Evolutionary conservation across 2,797 vertebrate genomes (phyloP), one percentile per base, ranked within the genome.

Genomic region (Oophaga sylvatica): DNA sequence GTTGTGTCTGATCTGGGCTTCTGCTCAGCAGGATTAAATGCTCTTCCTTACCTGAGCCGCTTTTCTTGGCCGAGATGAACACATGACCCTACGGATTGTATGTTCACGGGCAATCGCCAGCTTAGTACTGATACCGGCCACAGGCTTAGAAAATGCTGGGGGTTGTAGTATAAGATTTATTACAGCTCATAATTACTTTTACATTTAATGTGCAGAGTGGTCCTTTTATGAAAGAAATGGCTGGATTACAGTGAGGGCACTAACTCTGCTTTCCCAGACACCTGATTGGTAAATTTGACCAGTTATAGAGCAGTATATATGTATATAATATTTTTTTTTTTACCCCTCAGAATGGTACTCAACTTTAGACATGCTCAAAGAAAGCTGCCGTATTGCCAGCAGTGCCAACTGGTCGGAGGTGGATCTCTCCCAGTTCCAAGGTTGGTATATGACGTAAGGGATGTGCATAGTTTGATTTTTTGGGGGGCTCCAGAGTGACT

Each of bases 331-430:
- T 53, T 1, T 45, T 45, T 75, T 22, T 53, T 48, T 57, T 67
- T 15, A 5, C 92, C 95, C 95, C 87, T 95, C 93, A 89, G 97
- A 97, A 94, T 97, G 97, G 97, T 97, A 96, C 95, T 96, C 96
- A 87, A 97, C 97, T 93, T 94, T 98, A 92, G 97, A 98, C 92
- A 96, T 96, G 93, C 95, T 98, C 92, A 97, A 97, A 94, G 97
- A 97, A 95, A 98, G 96, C 95, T 98, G 97, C 94, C 96, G 97
- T 89, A 97, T 97, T 90, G 97, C 97, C 91, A 97, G 96, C 95
- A 97, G 96, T 95, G 97, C 97, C 93, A 98, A 98, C 94, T 98
- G 97, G 97, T 96, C 97, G 84, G 97, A 97, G 90, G 97, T 98
- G 90, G 97, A 98, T 92, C 96, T 98, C 92, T 97, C 97, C 91